Evolutionary conservation across 2,113 vertebrate species (phyloP).

Genomic region (Oceanites oceanicus): DNA sequence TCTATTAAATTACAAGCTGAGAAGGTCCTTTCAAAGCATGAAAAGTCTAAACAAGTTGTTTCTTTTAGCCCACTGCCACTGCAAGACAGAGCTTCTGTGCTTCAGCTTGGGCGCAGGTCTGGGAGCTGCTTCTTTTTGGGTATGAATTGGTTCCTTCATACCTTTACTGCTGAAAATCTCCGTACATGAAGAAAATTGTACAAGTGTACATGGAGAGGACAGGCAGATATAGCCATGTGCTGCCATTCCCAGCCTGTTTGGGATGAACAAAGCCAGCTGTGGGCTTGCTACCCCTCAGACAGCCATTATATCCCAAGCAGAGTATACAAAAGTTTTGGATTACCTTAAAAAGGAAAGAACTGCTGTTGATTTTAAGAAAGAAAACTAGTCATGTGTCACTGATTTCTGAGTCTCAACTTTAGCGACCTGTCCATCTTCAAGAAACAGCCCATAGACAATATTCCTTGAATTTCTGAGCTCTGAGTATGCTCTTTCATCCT

Average conservation of each 20-base stretch:
- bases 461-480: background rate
- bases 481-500: background rate
- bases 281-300: background rate
- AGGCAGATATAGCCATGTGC: background rate
- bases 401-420: background rate
- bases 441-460: background rate
- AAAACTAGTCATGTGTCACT: background rate
- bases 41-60: background rate
- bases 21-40: background rate
- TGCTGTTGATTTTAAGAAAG: background rate
- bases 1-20: background rate
- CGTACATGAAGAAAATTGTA: background rate
- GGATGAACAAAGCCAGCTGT: background rate
- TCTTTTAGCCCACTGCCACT: background rate
- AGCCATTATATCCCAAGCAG: background rate
- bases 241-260: background rate
- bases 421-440: background rate
- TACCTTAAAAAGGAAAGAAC: background rate
- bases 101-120: background rate
- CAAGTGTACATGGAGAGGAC: background rate
- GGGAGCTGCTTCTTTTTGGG: background rate
- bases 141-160: background rate
- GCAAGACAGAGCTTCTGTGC: background rate
- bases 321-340: background rate
- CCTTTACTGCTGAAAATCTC: background rate